Evolutionary conservation across 2,113 vertebrate species (phyloP).

Genomic region (Oenanthe melanoleuca): DNA sequence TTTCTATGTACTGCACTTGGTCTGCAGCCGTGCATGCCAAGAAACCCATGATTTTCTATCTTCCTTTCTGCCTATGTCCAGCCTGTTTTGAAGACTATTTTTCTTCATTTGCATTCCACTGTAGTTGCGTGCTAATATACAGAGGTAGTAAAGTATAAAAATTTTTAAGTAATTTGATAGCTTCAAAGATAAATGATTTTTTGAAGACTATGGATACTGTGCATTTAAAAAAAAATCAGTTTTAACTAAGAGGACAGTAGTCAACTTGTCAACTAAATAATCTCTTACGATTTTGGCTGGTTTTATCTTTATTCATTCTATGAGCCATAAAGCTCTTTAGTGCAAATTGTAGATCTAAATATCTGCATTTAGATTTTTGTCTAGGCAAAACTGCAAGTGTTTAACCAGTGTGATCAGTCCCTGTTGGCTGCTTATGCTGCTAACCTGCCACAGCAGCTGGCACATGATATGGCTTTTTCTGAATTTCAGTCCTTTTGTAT

Average conservation of each 20-base stretch:
- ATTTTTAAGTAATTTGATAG: not conserved
- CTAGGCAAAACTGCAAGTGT: not conserved
- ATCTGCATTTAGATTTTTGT: not conserved
- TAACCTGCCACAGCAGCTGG: fast-evolving
- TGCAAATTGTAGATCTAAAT: not conserved
- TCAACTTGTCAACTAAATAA: not conserved
- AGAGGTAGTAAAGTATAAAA: not conserved
- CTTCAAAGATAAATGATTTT: not conserved
- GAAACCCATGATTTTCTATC: not conserved
- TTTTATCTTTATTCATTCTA: not conserved
- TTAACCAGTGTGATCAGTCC: not conserved
- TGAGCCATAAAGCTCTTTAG: not conserved
- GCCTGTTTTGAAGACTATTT: not conserved
- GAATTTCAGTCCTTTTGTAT: not conserved
- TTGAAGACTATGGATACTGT: not conserved
- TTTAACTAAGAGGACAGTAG: not conserved
- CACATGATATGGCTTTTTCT: not conserved
- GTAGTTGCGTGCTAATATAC: not conserved
- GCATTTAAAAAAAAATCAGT: not conserved
- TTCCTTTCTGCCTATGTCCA: not conserved
- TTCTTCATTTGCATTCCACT: not conserved
- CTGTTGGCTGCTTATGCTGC: not conserved
- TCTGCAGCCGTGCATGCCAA: not conserved
- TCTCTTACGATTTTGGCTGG: not conserved
- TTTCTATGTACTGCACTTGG: not conserved